A percentile compares a stretch with the other conserved stretches of the same genome.
These are phyloP conservation scores for Drosophila pegasa DNA, from an alignment of 2,888 invertebrate species.

Conservation along the genomic window DNA sequence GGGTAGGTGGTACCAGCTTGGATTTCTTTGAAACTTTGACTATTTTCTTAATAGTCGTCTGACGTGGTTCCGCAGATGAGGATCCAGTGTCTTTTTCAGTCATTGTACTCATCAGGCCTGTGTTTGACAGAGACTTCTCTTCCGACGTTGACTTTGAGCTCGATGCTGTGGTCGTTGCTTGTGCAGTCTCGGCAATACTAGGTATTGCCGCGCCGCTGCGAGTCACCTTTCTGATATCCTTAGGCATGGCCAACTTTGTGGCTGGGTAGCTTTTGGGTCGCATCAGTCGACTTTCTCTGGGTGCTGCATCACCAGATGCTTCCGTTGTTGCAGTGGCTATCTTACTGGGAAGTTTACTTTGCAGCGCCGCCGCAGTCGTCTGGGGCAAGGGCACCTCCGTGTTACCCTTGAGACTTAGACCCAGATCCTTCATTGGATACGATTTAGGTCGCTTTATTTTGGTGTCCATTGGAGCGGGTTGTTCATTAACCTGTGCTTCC, in stretches of 20 bases:
- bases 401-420: constrained; percentile 51
- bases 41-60: constrained; percentile 64
- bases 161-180: constrained; percentile 10
- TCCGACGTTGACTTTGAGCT: constrained; percentile 69
- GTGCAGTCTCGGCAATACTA: constrained; percentile 46
- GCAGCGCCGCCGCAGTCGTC: constrained; percentile 22
- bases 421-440: constrained; percentile 85
- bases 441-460: constrained; percentile 87
- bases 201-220: constrained; percentile 74
- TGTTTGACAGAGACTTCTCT: constrained; percentile 68
- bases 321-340: constrained; percentile 36
- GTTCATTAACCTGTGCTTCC: constrained; percentile 53
- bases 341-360: constrained; percentile 57
- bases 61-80: constrained; percentile 68
- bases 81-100: constrained; percentile 60
- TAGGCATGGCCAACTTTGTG: constrained; percentile 83
- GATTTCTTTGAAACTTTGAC: constrained; percentile 80
- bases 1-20: constrained; percentile 78
- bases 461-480: constrained; percentile 83
- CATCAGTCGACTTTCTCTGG: constrained; percentile 82
- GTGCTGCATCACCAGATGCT: constrained; percentile 13
- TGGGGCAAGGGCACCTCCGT: constrained; percentile 40
- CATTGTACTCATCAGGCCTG: constrained; percentile 40
- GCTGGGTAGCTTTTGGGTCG: constrained; percentile 88
- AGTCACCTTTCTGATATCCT: constrained; percentile 79